phyloP scores from a whole-genome alignment of 2,113 vertebrate species.

The Phyllopteryx taeniolatus region DNA sequence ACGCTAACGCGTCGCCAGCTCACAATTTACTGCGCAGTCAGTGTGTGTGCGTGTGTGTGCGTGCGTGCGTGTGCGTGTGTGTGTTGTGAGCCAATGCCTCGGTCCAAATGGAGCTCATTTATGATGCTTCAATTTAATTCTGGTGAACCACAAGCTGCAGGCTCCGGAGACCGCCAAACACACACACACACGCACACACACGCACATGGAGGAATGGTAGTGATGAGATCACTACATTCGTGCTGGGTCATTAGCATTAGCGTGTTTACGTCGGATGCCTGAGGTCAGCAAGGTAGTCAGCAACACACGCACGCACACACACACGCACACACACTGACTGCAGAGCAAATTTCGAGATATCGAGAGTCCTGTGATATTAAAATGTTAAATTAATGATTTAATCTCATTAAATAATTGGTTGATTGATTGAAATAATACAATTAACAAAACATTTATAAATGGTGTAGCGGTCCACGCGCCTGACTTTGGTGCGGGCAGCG shows the following conservation, averaged over 20 bases:
- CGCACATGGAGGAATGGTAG: conserved; percentile 1
- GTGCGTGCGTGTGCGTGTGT: background rate
- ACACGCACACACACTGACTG: background rate
- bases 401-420: too few species aligned
- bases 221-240: conserved; percentile 19
- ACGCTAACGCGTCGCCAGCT: conserved; percentile 1
- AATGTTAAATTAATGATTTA: too few species aligned
- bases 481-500: too few species aligned
- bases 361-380: too few species aligned
- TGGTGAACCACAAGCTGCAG: conserved; percentile 26
- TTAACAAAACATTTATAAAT: too few species aligned
- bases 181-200: conserved; percentile 3
- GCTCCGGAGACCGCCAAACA: conserved; percentile 18
- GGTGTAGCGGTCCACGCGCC: too few species aligned
- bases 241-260: background rate
- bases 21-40: conserved; percentile 13
- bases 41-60: background rate
- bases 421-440: too few species aligned
- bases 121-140: conserved; percentile 54
- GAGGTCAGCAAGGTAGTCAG: background rate
- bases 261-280: background rate
- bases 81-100: conserved; percentile 36
- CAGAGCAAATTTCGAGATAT: too few species aligned
- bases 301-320: background rate
- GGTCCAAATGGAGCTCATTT: conserved; percentile 56